Percentiles rank a stretch among this genome's conserved stretches.
Conservation (phyloP, 2,797 vertebrate species). For the Hafferia zeledoni region DNA sequence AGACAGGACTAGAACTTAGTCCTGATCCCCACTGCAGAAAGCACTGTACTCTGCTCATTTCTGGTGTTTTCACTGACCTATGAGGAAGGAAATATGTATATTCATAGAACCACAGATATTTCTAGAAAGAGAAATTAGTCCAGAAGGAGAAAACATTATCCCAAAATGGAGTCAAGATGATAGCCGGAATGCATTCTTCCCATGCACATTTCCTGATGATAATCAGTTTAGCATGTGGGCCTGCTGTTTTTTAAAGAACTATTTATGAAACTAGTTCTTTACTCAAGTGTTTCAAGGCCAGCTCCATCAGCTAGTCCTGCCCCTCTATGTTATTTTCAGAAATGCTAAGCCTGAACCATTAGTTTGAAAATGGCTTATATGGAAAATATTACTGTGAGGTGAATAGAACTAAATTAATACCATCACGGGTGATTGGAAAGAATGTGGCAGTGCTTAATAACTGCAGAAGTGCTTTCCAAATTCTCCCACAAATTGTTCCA, state of each 20-base stretch:
- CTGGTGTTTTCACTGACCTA: neutral
- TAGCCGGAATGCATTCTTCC: neutral
- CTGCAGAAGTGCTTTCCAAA: slow-evolving; percentile 24
- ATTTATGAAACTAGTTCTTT: neutral
- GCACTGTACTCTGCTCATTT: neutral
- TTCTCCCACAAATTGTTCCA: slow-evolving; percentile 39
- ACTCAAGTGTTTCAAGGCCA: neutral
- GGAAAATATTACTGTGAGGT: slow-evolving; percentile 13
- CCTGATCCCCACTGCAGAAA: neutral
- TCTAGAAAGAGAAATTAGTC: neutral
- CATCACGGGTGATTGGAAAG: slow-evolving; percentile 40
- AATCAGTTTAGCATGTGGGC: neutral
- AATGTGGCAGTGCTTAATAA: slow-evolving; percentile 32
- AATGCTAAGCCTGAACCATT: neutral
- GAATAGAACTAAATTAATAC: slow-evolving; percentile 35
- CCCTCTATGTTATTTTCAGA: neutral
- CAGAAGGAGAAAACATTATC: slow-evolving; percentile 17
- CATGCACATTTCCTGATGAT: neutral
- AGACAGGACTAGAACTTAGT: neutral
- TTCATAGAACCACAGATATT: neutral
- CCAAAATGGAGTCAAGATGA: neutral
- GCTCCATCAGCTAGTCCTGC: neutral
- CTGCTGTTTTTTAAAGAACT: neutral
- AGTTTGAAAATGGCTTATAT: slow-evolving; percentile 15
- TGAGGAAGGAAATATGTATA: neutral